Evolutionary conservation across 2,888 invertebrate genomes (phyloP), one percentile per base, ranked within the genome.

Genomic region (Rotaria macrura): DNA sequence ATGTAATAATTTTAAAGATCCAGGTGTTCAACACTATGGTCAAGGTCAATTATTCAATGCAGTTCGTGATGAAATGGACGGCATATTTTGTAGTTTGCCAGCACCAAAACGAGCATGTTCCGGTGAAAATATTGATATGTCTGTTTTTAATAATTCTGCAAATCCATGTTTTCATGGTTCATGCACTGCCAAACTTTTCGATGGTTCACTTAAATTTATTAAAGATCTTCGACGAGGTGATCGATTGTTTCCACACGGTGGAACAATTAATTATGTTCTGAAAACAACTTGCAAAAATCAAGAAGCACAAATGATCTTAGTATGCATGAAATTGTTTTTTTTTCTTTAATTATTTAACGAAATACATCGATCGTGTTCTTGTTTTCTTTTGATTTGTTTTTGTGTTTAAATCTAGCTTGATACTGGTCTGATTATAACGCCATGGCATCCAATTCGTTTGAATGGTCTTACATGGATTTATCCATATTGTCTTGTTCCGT

Each of bases 1-100:
- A 54, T 65, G 72, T 29, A 84, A 84, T 29, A 85, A 85, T 74
- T 85, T 85, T 34, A 85, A 85, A 85, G 84, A 84, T 25, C 85
- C 85, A 49, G 84, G 84, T 34, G 84, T 85, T 55, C 72, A 85
- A 43, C 65, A 52, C 25, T 85, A 85, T 84, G 55, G 85, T n/a
- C 52, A 52, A 52, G 84, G 57, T 6, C 25, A 65, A 72, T 34
- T 47, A 20, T 85, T 85, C 43, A 84, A 84, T 84, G 6, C 65
- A 43, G 17, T 85, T 38, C 72, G 55, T 6, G 85, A 85, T 20
- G 84, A 84, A 47, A 40, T 85, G 6, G 84, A 84, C 34, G 47
- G 57, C 6, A 84, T 84, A 17, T 85, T 85, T 84, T 43, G 54
- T 23, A 65, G 57, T n/a, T 40, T 85, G 17, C 84, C 85, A 25